Evolutionary conservation across 2,797 vertebrate genomes (phyloP).

Genomic region (Oreochromis mossambicus): DNA sequence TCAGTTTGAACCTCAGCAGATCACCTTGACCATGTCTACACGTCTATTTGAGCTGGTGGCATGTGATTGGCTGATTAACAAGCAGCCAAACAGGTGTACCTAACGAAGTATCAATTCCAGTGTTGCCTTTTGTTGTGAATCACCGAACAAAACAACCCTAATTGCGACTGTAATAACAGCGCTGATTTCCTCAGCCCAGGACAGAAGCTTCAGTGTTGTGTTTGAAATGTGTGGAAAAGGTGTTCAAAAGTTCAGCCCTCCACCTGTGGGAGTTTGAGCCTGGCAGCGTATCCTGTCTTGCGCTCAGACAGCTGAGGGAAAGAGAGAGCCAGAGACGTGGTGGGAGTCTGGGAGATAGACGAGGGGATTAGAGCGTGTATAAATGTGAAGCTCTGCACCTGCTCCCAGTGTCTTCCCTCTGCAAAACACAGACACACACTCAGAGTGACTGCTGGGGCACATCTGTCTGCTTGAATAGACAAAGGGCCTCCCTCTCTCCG

Average conservation of each 20-base stretch:
- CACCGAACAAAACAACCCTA: neutral
- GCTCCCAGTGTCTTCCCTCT: conserved; percentile 49
- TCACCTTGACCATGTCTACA: neutral
- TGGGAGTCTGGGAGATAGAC: conserved; percentile 47
- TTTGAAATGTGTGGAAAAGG: conserved; percentile 42
- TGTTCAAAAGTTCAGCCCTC: conserved; percentile 38
- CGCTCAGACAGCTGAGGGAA: neutral
- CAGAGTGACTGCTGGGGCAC: conserved; percentile 35
- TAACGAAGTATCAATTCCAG: neutral
- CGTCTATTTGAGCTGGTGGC: rapidly evolving
- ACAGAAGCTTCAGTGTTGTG: conserved; percentile 7
- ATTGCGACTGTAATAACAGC: neutral
- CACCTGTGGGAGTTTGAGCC: conserved; percentile 33
- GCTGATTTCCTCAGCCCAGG: neutral
- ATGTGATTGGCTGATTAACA: neutral
- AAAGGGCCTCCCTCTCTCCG: neutral
- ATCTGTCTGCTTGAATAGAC: conserved; percentile 53
- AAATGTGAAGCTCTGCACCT: conserved; percentile 68
- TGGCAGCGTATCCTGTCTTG: neutral
- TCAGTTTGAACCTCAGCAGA: neutral
- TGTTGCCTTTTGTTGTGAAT: neutral
- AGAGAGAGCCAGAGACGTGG: neutral
- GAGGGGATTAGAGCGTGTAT: conserved; percentile 68
- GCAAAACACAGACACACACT: conserved; percentile 8
- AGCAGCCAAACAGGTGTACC: neutral